Evolutionary conservation across 2,113 vertebrate genomes (phyloP), one percentile per base, ranked within the genome.

Genomic region (Strix uralensis): DNA sequence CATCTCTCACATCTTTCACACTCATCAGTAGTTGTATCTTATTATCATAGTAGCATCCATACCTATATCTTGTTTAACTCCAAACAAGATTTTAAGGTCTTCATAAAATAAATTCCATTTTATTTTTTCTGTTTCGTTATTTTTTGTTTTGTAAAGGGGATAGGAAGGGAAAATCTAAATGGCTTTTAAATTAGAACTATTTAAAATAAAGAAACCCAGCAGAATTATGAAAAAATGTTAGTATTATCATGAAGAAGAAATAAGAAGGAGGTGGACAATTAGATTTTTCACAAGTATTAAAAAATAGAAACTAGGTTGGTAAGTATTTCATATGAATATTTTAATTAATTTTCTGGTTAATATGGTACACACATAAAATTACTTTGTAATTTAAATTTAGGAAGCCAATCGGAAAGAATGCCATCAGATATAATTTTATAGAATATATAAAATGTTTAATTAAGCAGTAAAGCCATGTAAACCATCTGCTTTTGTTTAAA

Each of bases 401-500:
- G 81, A 82, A 75, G 36, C 42, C 32, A 51, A 9, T 90, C 0
- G 4, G 54, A 95, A 88, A 78, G 47, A 74, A 63, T 67, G 32
- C 59, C 63, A 86, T 93, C 71, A 86, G 67, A 88, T 94, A 81
- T 13, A 2, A 77, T 94, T 96, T 93, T 83, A 66, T 34, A 73
- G 66, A 83, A 80, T 71, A 62, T 83, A 78, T 80, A 66, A 92
- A 82, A 86, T 92, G 51, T 59, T 95, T 95, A 96, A 96, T 96
- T 95, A 97, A 96, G 51, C 75, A 86, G 49, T 94, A 83, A 94
- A 92, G 51, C 63, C 32, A 52, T 83, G 59, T 78, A 94, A 95
- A 83, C 90, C 85, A 95, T 96, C 95, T 97, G 96, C 47, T 92
- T 93, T 85, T 94, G 29, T 90, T 92, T 71, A 90, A 96, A 86